Evolutionary conservation across 1,140 invertebrate genomes (phyloP), one percentile per base, ranked within the genome.

Genomic region (Paracyclopina nana): DNA sequence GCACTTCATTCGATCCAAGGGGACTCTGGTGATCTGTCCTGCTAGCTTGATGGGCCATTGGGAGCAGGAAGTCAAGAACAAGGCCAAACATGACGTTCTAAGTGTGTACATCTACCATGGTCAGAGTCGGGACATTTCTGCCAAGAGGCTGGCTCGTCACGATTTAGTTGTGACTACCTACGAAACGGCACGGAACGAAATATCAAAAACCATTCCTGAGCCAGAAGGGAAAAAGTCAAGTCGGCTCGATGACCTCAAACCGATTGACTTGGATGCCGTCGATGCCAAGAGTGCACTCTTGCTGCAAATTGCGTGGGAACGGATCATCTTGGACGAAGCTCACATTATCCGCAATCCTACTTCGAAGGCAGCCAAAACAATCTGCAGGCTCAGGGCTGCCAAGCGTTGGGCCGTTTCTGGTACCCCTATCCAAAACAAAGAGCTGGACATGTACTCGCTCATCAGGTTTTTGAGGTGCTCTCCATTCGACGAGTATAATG

Each of bases 381-480:
- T 80, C 0, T 81, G 74, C 60, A 61, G 63, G 11, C 60, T 95
- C 3, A 55, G 57, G 0, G 73, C 68, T 0, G 65, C 61, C 40
- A 69, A 72, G 25, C 72, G 83, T 34, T 95, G 87, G 87, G 77
- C 75, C 0, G 66, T 96, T 1, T 91, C 88, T 6, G 91, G 91
- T 9, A 97, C 91, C 0, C 90, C 90, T 0, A 79, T 97, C 46
- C 90, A 96, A 56, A 96, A 97, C 62, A 81, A 86, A 62, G 77
- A 88, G 59, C 61, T 79, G 30, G 87, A 95, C 66, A 69, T 94
- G 16, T 94, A 78, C 66, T 78, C 86, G 0, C 64, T 94, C 16
- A 61, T 95, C 0, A 83, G 84, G 61, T 92, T 87, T 64, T 60
- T 91, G 0, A 66, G 74, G 14, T 83, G 79, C 61, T 71, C 76